Base-by-base conservation (phyloP, 1,140 invertebrate species). In the Cylas formicarius region DNA sequence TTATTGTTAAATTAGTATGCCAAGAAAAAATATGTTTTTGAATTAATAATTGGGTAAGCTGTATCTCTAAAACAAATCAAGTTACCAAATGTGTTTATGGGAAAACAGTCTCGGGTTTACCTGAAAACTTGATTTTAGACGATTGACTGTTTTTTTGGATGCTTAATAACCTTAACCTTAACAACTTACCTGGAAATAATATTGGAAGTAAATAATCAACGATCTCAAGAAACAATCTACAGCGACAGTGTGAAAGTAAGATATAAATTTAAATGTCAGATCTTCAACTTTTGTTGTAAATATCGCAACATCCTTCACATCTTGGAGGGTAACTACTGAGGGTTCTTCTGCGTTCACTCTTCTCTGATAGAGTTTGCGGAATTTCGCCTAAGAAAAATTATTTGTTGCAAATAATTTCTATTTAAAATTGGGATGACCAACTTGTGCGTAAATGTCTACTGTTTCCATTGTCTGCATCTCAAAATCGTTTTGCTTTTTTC, bases 251-350 rank as follows among this genome's bases (percentile, higher is more conserved):
- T 80, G 77, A 24, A 80, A 66, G 48, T 74, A 72, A 22, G 72
- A 67, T 27, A 81, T 72, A 40, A 80, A 71, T 50, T 75, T 67
- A 2, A 68, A 55, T 26, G 70, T 74, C 42, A 78, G 60, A 47
- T 73, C 68, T 28, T 58, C 65, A 13, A 63, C 45, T 8, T 75
- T 66, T 2, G 73, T 68, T n/a, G 71, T 69, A 57, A 69, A 81
- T 37, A 82, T 37, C 2, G 73, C 76, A 17, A 82, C 67, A 55
- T 81, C 74, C 61, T 80, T 81, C 24, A 80, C 64, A 52, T 81
- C 78, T 63, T 81, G 76, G 13, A 80, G 55, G 4, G 73, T 73
- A 10, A 80, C 69, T 13, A 78, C 56, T 44, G 76, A 70, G 8
- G 68, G 40, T 46, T 77, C 70, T 9, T 63, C 67, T 4, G 68